Percentiles rank a stretch among this genome's conserved stretches.
Evolutionary conservation across 1,140 invertebrate species (phyloP).

Genomic region (Drosophila erecta): DNA sequence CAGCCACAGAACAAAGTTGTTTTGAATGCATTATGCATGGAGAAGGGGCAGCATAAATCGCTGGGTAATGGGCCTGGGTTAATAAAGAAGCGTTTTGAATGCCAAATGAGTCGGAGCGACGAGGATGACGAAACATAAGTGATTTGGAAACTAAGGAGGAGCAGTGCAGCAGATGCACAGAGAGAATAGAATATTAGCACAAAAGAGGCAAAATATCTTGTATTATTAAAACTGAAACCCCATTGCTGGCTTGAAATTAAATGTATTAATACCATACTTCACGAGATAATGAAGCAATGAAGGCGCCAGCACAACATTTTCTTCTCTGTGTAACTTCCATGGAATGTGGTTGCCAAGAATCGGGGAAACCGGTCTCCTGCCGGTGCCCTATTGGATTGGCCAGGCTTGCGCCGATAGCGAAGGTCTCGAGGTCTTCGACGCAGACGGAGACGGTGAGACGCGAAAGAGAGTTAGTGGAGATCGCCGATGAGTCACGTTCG

Average conservation of each 20-base stretch:
- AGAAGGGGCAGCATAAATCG: slow-evolving; percentile 59
- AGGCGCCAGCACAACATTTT: not conserved
- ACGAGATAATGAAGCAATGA: no score
- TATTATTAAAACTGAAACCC: no score
- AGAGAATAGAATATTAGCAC: slow-evolving; percentile 7
- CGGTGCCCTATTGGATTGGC: slow-evolving; percentile 36
- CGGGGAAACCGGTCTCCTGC: slow-evolving; percentile 46
- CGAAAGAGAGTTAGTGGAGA: slow-evolving; percentile 9
- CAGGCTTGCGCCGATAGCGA: slow-evolving; percentile 34
- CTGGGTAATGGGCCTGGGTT: slow-evolving; percentile 50
- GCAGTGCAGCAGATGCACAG: slow-evolving; percentile 11
- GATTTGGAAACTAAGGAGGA: slow-evolving; percentile 33
- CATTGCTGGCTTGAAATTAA: no score
- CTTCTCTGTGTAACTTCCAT: slow-evolving; percentile 17
- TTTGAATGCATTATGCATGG: slow-evolving; percentile 67
- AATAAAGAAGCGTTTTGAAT: slow-evolving; percentile 68
- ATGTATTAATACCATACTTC: no score
- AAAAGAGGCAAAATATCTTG: no score
- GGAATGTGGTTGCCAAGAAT: slow-evolving; percentile 42
- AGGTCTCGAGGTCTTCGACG: slow-evolving; percentile 27
- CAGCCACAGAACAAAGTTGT: slow-evolving; percentile 33
- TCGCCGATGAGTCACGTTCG: slow-evolving; percentile 41
- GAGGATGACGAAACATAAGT: slow-evolving; percentile 52
- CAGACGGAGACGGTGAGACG: not conserved
- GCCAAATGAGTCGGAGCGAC: slow-evolving; percentile 61